Base-by-base conservation (phyloP, 2,888 invertebrate genomes). In the Synergus itoensis region DNA sequence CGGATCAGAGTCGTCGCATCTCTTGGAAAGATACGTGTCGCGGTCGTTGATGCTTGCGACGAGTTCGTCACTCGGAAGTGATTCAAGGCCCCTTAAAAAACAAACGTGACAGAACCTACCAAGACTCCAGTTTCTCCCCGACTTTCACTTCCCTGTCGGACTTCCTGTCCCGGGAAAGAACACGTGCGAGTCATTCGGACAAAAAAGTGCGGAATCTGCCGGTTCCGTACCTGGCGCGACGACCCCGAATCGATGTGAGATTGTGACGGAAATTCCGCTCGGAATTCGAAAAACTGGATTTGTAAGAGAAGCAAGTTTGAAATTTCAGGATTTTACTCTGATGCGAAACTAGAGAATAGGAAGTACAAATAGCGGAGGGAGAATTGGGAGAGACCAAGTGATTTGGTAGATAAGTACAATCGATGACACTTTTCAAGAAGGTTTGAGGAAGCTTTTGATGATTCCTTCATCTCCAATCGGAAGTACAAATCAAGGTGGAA, bases 1-100 rank as follows among this genome's bases (percentile, higher is more conserved):
- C 92, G 90, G 90, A 91, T 89, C 91, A 91, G 82, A 91, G 91
- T 91, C 84, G 84, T 90, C 90, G 90, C 90, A 90, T 90, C 91
- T 89, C 90, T 84, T 88, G 91, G 87, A 88, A 89, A 90, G 89
- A 87, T 89, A 88, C 86, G 87, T 85, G 85, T 83, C 78, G 78
- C 78, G 78, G 43, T 67, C 78, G 81, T 76, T 76, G 77, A 80
- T 83, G n/a, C 28, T 40, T 40, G 21, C 57, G 83, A 84, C 85
- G 84, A 82, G 76, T 69, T 79, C 78, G 77, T 77, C 62, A 78
- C 78, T 81, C 83, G 85, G 82, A 83, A 82, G 45, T 65, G 73
- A 60, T 83, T 82, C 85, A 87, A 85, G 86, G 82, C 79, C 16
- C 14, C 62, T 11, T 28, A 28, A 28, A 28, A 28, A 16, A 36